phyloP scores from a whole-genome alignment of 2,888 invertebrate genomes.

The Xanthia togata region DNA sequence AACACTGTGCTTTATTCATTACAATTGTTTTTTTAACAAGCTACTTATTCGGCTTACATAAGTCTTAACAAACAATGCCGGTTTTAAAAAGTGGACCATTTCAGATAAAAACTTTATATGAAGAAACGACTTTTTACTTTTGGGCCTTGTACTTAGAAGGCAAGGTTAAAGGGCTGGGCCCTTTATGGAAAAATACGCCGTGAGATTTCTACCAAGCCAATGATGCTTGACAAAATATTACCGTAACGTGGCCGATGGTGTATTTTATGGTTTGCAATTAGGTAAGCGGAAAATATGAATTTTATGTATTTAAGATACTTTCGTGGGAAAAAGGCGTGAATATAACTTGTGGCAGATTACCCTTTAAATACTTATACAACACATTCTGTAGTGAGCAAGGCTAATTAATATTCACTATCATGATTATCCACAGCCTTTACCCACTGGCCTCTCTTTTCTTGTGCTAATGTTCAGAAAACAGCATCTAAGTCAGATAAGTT shows the following conservation, averaged over 20 bases:
- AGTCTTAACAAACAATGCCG: conserved; percentile 20
- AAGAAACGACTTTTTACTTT: conserved; percentile 58
- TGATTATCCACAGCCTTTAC: no score
- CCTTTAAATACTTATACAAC: no score
- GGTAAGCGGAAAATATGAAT: neutral
- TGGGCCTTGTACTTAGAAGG: conserved; percentile 53
- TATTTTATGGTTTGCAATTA: neutral
- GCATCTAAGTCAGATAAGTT: neutral
- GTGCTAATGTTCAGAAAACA: no score
- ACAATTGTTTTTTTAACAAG: neutral
- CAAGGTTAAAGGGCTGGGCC: conserved; percentile 49
- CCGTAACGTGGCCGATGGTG: neutral
- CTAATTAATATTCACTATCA: no score
- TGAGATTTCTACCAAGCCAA: conserved; percentile 36
- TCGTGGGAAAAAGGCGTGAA: neutral
- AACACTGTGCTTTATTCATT: neutral
- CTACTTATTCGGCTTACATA: neutral
- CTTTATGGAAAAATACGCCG: conserved; percentile 47
- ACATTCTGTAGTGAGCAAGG: neutral
- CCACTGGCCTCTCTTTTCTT: no score
- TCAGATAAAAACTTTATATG: conserved; percentile 35
- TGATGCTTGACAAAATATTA: conserved; percentile 37
- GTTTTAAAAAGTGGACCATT: conserved; percentile 54
- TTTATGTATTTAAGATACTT: neutral
- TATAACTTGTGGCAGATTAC: neutral